Evolutionary conservation across 2,797 vertebrate species (phyloP).

Genomic region (Cephalopachus bancanus): DNA sequence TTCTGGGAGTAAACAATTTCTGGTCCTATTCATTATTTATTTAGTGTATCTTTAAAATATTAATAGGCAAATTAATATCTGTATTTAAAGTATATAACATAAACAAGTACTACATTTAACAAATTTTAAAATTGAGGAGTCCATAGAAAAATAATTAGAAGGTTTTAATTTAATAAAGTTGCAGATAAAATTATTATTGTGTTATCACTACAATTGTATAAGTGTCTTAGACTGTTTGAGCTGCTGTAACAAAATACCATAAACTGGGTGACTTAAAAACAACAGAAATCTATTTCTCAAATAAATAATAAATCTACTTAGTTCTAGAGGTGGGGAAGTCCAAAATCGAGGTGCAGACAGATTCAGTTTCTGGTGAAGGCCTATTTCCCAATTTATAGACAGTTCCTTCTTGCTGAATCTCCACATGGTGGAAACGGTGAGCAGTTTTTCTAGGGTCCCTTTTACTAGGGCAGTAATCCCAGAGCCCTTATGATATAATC

Average conservation of each 20-base stretch:
- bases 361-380: background rate
- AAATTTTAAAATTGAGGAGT: slow-evolving; percentile 14
- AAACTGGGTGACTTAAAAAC: background rate
- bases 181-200: slow-evolving; percentile 25
- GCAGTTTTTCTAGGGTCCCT: background rate
- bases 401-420: background rate
- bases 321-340: background rate
- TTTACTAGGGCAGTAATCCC: background rate
- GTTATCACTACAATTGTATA: background rate
- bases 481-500: background rate
- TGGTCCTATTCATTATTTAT: background rate
- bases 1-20: slow-evolving; percentile 11
- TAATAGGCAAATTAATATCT: background rate
- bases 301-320: background rate
- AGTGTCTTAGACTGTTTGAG: background rate
- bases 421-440: background rate
- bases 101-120: background rate
- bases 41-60: background rate
- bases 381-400: background rate
- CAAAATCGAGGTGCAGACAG: background rate
- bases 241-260: background rate
- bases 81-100: background rate
- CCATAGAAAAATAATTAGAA: background rate
- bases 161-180: slow-evolving; percentile 34
- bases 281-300: background rate